These are phyloP conservation scores for Apotomis capreana DNA, from an alignment of 2,888 invertebrate species.

Conservation along the genomic window DNA sequence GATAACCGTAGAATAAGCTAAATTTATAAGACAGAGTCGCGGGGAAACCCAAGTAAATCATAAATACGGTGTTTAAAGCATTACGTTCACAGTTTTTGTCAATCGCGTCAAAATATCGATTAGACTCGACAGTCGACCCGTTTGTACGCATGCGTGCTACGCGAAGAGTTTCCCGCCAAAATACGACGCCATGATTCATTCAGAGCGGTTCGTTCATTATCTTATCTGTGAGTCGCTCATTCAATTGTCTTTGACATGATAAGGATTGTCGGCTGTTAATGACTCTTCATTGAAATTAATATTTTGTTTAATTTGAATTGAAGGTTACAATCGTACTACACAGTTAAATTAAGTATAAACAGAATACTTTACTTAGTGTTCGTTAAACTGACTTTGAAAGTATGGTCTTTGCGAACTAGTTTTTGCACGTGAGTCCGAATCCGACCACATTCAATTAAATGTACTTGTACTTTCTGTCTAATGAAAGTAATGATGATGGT, in stretches of 20 bases:
- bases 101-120: constrained; percentile 68
- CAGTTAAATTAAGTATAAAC: no score
- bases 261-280: constrained; percentile 9
- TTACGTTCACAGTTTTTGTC: constrained; percentile 48
- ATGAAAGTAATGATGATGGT: no score
- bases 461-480: no score
- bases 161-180: constrained; percentile 68
- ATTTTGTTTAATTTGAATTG: no score
- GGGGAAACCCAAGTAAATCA: neutral
- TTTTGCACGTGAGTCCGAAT: no score
- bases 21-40: neutral
- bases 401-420: no score
- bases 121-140: constrained; percentile 41
- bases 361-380: no score
- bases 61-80: constrained; percentile 15
- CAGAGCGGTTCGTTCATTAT: constrained; percentile 21
- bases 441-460: no score
- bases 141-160: constrained; percentile 62
- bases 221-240: constrained; percentile 30
- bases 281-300: neutral
- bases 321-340: no score
- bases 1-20: neutral
- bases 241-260: constrained; percentile 17
- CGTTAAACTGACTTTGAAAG: no score
- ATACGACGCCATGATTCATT: constrained; percentile 56